These are phyloP conservation scores for Acanthosoma haemorrhoidale DNA, from an alignment of 2,888 invertebrate species.

Conservation along the genomic window DNA sequence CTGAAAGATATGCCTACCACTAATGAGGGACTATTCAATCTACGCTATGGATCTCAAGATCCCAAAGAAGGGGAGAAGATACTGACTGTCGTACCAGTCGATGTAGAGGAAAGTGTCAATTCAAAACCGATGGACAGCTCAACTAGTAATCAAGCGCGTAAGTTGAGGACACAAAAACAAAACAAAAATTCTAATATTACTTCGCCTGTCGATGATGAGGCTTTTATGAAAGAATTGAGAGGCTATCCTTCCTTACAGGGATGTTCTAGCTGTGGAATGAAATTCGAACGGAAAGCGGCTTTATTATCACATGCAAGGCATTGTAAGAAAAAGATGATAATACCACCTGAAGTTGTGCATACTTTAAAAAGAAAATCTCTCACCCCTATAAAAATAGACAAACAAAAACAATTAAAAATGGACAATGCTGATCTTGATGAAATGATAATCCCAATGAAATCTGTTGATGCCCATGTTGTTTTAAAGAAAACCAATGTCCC, in stretches of 20 bases:
- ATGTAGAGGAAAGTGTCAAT: constrained; percentile 43
- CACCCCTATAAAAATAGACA: background rate
- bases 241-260: constrained; percentile 56
- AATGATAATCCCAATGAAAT: background rate
- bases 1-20: background rate
- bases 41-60: background rate
- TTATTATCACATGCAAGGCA: constrained; percentile 64
- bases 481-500: background rate
- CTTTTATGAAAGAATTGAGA: constrained; percentile 63
- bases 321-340: constrained; percentile 49
- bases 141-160: constrained; percentile 55
- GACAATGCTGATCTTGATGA: background rate
- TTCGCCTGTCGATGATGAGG: constrained; percentile 52
- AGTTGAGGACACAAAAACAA: constrained; percentile 61
- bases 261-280: constrained; percentile 64
- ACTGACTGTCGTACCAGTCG: constrained; percentile 57
- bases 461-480: background rate
- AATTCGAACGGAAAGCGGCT: constrained; percentile 67
- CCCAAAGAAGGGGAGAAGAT: constrained; percentile 50
- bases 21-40: background rate
- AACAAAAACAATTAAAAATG: background rate
- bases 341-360: background rate
- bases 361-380: constrained; percentile 13
- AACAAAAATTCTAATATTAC: constrained; percentile 48
- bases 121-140: background rate